Base-by-base conservation (phyloP, 2,797 vertebrate species). In the Cirrhinus molitorella region DNA sequence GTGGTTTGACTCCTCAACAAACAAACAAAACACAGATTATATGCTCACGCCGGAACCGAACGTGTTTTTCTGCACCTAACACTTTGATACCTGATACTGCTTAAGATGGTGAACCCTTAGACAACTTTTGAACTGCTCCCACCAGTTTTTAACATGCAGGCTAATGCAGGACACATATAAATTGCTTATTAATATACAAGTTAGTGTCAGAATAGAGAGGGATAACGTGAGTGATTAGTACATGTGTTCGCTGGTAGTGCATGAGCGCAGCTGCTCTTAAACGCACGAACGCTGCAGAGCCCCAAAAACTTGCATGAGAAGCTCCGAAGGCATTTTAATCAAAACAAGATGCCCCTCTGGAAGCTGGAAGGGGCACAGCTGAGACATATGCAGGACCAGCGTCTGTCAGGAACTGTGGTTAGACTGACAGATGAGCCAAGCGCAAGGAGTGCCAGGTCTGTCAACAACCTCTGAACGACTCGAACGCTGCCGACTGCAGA, bases 301-400 rank as follows among this genome's bases (percentile, higher is more conserved):
- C 72, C 49, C 55, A 81, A 68, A 88, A 81, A 85, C 85, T 91
- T 28, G 86, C 89, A 89, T 87, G 89, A 90, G 88, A 88, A 88
- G 86, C 83, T 55, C 76, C 55, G 72, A 89, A 88, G 80, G 88
- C 88, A 90, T 91, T 89, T 91, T 89, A 91, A 91, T 90, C 85
- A 86, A 88, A 90, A 87, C 90, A 90, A 90, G 87, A 90, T 90
- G 90, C 87, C 85, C 82, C 63, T 79, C 67, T 88, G 79, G 84
- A 85, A 86, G 55, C 80, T 87, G 86, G 72, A 85, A 55, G 37
- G 83, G 87, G 80, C 82, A 86, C 67, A 85, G 87, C 84, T 80
- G 78, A 88, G 80, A 78, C 80, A 74, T 65, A 55, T 83, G 73
- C 72, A 70, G 66, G 75, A 76, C 61, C 80, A 73, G 76, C n/a